Conservation (phyloP, 1,140 invertebrate species). For the Latrodectus geometricus region DNA sequence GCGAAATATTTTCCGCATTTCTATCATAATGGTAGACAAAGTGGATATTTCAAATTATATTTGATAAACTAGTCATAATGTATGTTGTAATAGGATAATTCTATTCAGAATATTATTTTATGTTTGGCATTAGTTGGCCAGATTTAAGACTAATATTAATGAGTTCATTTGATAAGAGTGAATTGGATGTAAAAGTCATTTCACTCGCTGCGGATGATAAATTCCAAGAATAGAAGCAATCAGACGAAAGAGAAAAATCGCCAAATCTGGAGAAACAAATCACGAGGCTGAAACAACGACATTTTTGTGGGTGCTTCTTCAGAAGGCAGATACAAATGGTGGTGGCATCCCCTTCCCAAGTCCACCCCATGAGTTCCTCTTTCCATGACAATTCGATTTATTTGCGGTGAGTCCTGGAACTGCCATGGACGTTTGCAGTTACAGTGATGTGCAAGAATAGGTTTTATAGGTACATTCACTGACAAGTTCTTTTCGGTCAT, state of each 20-base stretch:
- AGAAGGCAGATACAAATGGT: conserved; percentile 41
- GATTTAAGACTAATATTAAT: too few relatives aligned
- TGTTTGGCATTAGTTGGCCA: too few relatives aligned
- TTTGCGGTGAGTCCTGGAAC: neutral
- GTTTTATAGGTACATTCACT: neutral
- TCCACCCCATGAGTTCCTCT: conserved; percentile 30
- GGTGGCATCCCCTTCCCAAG: conserved; percentile 1
- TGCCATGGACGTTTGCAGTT: neutral
- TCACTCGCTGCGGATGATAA: too few relatives aligned
- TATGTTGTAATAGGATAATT: too few relatives aligned
- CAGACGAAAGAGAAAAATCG: neutral
- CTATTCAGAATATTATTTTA: too few relatives aligned
- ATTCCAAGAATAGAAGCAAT: too few relatives aligned
- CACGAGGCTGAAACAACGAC: neutral
- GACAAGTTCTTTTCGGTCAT: neutral
- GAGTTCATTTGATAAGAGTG: too few relatives aligned
- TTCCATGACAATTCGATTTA: conserved; percentile 38
- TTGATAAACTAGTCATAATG: too few relatives aligned
- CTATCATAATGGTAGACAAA: too few relatives aligned
- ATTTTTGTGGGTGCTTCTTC: neutral
- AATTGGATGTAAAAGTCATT: too few relatives aligned
- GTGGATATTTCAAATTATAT: too few relatives aligned
- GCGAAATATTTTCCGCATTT: too few relatives aligned
- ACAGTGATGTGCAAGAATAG: neutral
- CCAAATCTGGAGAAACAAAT: conserved; percentile 6